These are phyloP conservation scores for Aleiodes alternator DNA, from an alignment of 2,888 invertebrate species.

Conservation along the genomic window DNA sequence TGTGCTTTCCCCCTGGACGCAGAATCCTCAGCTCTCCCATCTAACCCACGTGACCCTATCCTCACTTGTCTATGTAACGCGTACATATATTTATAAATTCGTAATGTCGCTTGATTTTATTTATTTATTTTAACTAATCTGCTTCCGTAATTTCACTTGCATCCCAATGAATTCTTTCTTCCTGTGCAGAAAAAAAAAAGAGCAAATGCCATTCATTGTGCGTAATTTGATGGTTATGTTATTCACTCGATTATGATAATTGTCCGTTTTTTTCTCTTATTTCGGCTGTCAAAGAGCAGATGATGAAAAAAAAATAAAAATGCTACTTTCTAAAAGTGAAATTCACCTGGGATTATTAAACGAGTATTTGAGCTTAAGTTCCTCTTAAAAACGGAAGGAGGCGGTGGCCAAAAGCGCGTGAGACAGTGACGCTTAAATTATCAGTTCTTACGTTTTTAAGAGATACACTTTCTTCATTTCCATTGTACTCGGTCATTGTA, in stretches of 20 bases:
- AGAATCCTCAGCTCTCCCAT: conserved; percentile 39
- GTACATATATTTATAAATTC: conserved; percentile 22
- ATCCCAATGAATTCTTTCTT: no score
- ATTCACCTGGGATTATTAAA: conserved; percentile 31
- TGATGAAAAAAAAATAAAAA: no score
- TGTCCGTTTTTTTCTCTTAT: no score
- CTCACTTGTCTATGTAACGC: conserved; percentile 10
- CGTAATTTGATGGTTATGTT: no score
- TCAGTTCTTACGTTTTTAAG: conserved; percentile 10
- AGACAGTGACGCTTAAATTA: conserved; percentile 35
- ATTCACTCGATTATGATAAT: no score
- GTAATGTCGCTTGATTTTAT: conserved; percentile 9
- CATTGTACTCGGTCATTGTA: conserved; percentile 13
- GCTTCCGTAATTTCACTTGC: conserved; percentile 35
- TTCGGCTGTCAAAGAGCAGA: no score
- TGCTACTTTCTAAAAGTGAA: conserved; percentile 48
- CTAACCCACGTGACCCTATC: conserved; percentile 39
- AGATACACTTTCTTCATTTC: conserved; percentile 22
- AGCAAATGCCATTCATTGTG: no score
- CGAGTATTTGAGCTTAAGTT: conserved; percentile 4
- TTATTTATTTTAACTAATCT: conserved; percentile 15
- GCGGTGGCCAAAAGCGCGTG: conserved; percentile 41
- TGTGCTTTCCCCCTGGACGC: conserved; percentile 38
- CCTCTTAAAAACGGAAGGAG: conserved; percentile 31
- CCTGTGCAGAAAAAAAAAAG: no score